Evolutionary conservation across 2,888 invertebrate species (phyloP).

Genomic region (Tanypteryx hageni): DNA sequence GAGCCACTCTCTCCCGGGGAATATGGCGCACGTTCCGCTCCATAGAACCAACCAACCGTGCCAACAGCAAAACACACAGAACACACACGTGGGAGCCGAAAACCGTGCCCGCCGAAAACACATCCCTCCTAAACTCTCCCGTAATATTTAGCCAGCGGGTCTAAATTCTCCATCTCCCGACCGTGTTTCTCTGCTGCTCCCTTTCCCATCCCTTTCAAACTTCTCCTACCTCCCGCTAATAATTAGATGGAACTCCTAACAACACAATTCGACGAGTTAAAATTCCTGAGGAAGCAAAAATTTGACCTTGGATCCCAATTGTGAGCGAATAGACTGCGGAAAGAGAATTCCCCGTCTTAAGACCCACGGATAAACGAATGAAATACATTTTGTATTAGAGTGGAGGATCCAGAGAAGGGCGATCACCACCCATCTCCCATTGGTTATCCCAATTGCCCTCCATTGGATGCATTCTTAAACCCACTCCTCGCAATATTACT

Average conservation of each 20-base stretch:
- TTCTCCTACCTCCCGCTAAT: not conserved
- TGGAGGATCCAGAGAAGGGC: no score
- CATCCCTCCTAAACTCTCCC: slow-evolving; percentile 12
- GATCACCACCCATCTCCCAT: no score
- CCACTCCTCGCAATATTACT: no score
- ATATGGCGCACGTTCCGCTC: not conserved
- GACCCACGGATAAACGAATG: no score
- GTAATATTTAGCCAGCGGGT: not conserved
- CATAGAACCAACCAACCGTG: not conserved
- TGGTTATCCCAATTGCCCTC: no score
- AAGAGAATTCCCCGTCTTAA: no score
- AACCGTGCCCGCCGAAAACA: not conserved
- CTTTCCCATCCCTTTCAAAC: not conserved
- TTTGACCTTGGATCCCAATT: not conserved
- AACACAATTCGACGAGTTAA: not conserved
- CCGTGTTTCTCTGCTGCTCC: not conserved
- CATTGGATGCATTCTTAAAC: no score
- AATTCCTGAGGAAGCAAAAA: not conserved
- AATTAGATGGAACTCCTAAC: not conserved
- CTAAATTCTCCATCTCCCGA: not conserved
- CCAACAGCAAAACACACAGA: not conserved
- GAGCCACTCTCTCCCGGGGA: not conserved
- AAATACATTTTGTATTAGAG: no score
- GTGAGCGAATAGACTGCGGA: no score
- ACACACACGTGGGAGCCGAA: not conserved